Base-by-base conservation (phyloP, 2,888 invertebrate genomes). In the Xanthorhoe spadicearia region DNA sequence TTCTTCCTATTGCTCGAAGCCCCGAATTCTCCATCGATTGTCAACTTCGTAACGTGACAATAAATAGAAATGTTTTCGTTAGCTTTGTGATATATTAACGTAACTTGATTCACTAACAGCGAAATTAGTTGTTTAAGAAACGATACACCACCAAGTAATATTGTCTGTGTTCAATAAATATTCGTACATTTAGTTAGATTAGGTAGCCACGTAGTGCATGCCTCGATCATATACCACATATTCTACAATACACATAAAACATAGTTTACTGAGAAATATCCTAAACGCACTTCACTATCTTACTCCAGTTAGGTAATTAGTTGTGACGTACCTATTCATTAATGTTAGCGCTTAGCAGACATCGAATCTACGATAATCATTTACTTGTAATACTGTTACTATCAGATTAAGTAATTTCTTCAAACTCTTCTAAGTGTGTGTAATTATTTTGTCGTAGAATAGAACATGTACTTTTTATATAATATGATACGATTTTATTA, bases 391-490 rank as follows among this genome's bases (percentile, higher is more conserved):
- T 76, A 72, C 77, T 77, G 74, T 75, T 76, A 77, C 76, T 79
- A 77, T 78, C 75, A 61, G 69, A 74, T 76, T 77, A 77, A 79
- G 74, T 69, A 76, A 73, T 72, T 74, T 80, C 78, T 79, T 83
- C 76, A 56, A 64, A 77, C 74, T 80, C 77, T 82, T 79, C 77
- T 82, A 80, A 75, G 74, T 75, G 71, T 78, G 77, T 76, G 75
- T 76, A 77, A 76, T 77, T 79, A 75, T 77, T 83, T 87, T 87
- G 92, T 92, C 92, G 92, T 91, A 91, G 92, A 92, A 92, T 92
- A 90, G 92, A 92, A 92, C 92, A 92, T 91, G 91, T 90, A 89
- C 85, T 83, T 81, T 81, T 82, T 80, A 80, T 79, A 80, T 80
- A 56, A 19, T 35, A 81, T 82, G 86, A 88, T 87, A 71, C 90